phyloP scores from a whole-genome alignment of 2,888 invertebrate species.

The Saturnia japonica region DNA sequence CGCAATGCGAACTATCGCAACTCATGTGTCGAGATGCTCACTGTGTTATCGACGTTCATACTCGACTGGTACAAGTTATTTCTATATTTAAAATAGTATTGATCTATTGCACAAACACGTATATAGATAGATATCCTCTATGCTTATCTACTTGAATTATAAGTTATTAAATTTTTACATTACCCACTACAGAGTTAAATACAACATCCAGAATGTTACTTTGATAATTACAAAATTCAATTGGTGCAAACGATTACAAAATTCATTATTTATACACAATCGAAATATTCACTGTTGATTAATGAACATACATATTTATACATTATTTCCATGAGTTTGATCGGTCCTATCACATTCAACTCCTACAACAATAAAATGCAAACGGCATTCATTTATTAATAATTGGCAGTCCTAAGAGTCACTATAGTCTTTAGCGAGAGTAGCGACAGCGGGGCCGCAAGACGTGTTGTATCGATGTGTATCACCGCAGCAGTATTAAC shows the following conservation, averaged over 20 bases:
- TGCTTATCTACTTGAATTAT: constrained; percentile 72
- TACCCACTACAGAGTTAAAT: constrained; percentile 76
- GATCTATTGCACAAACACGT: constrained; percentile 77
- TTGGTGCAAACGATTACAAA: constrained; percentile 77
- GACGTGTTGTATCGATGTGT: constrained; percentile 15
- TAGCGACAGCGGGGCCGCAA: constrained; percentile 28
- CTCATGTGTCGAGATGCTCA: constrained; percentile 38
- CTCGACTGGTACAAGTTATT: constrained; percentile 54
- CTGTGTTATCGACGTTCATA: constrained; percentile 47
- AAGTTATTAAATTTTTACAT: constrained; percentile 75
- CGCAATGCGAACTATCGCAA: constrained; percentile 65
- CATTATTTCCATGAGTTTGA: constrained; percentile 55
- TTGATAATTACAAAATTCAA: constrained; percentile 79
- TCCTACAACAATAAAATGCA: constrained; percentile 68
- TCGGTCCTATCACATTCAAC: constrained; percentile 70
- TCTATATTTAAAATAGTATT: constrained; percentile 51
- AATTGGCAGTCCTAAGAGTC: constrained; percentile 74
- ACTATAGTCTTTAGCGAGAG: constrained; percentile 51
- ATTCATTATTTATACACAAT: constrained; percentile 56
- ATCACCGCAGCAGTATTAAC: neutral
- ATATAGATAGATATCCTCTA: constrained; percentile 65
- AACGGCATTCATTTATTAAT: constrained; percentile 64
- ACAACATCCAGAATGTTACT: constrained; percentile 79
- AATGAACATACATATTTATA: constrained; percentile 59
- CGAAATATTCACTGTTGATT: constrained; percentile 52